Conservation (phyloP, 2,888 invertebrate species). For the Apodemia zela region DNA sequence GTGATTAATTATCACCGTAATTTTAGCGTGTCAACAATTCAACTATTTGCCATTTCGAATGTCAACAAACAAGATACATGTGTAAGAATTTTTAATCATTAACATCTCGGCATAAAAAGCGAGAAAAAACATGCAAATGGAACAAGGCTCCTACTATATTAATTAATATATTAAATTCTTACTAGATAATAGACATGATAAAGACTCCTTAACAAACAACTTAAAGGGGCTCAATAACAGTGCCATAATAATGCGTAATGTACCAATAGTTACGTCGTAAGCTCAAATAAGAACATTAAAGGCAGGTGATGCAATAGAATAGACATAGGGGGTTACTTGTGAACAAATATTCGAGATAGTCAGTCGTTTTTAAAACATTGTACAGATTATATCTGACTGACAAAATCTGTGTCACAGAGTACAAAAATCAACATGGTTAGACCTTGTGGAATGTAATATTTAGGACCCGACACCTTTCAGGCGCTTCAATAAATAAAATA, state of each 20-base stretch:
- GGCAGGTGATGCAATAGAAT: slow-evolving; percentile 35
- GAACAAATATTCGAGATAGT: slow-evolving; percentile 32
- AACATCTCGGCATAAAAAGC: slow-evolving; percentile 67
- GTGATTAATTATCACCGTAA: slow-evolving; percentile 53
- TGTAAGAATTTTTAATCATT: slow-evolving; percentile 46
- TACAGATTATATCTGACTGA: slow-evolving; percentile 67
- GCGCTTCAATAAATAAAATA: slow-evolving; percentile 51
- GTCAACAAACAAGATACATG: slow-evolving; percentile 52
- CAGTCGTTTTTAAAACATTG: slow-evolving; percentile 60
- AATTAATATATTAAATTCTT: slow-evolving; percentile 71
- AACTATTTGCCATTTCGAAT: slow-evolving; percentile 49
- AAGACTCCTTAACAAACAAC: slow-evolving; percentile 78
- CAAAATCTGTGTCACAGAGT: slow-evolving; percentile 24
- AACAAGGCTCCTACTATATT: slow-evolving; percentile 66
- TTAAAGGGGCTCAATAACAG: slow-evolving; percentile 75
- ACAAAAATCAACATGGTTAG: slow-evolving; percentile 67
- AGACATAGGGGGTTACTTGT: slow-evolving; percentile 30
- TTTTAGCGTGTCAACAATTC: slow-evolving; percentile 37
- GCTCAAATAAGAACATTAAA: slow-evolving; percentile 60
- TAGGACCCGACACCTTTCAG: slow-evolving; percentile 78
- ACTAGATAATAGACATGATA: slow-evolving; percentile 77
- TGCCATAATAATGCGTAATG: slow-evolving; percentile 70
- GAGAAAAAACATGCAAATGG: slow-evolving; percentile 63
- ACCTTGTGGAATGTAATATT: slow-evolving; percentile 76
- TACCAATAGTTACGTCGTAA: slow-evolving; percentile 65